phyloP scores from a whole-genome alignment of 1,140 invertebrate species.

The Heliconius melpomene region DNA sequence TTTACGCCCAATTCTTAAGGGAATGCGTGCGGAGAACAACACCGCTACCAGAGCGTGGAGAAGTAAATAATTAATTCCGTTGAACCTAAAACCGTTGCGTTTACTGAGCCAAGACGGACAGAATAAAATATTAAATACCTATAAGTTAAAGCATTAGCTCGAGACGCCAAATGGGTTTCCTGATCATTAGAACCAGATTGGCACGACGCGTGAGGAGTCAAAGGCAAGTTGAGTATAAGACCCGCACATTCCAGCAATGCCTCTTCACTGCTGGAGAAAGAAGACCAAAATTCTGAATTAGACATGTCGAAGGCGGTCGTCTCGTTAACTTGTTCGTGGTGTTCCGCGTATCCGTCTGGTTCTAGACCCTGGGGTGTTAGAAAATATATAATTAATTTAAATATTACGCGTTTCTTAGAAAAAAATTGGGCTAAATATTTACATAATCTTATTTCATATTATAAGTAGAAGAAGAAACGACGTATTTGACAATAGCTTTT shows the following conservation, averaged over 20 bases:
- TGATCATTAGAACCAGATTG: constrained; percentile 61
- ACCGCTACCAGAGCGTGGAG: no score
- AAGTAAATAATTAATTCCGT: no score
- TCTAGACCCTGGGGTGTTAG: constrained; percentile 71
- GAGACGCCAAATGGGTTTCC: constrained; percentile 76
- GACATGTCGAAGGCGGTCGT: constrained; percentile 84
- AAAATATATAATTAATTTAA: no score
- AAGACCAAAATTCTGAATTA: constrained; percentile 90
- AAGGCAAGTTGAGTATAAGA: constrained; percentile 86
- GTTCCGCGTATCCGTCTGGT: constrained; percentile 85
- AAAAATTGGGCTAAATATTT: no score
- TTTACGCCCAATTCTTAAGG: no score
- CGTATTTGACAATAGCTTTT: no score
- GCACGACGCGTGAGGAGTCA: constrained; percentile 84
- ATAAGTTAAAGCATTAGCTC: constrained; percentile 84
- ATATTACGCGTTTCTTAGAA: no score
- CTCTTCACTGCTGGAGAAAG: constrained; percentile 88
- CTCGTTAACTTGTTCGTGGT: constrained; percentile 83
- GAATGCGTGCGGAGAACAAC: no score
- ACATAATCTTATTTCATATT: no score
- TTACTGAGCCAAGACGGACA: no score
- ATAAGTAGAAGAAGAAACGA: no score
- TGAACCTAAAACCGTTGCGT: no score
- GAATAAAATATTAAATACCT: constrained; percentile 64
- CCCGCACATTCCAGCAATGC: constrained; percentile 87